Percentiles rank a stretch among this genome's conserved stretches.
These are phyloP conservation scores for Pangasius sanitwongsei DNA, from an alignment of 2,797 vertebrate genomes.

Conservation along the genomic window DNA sequence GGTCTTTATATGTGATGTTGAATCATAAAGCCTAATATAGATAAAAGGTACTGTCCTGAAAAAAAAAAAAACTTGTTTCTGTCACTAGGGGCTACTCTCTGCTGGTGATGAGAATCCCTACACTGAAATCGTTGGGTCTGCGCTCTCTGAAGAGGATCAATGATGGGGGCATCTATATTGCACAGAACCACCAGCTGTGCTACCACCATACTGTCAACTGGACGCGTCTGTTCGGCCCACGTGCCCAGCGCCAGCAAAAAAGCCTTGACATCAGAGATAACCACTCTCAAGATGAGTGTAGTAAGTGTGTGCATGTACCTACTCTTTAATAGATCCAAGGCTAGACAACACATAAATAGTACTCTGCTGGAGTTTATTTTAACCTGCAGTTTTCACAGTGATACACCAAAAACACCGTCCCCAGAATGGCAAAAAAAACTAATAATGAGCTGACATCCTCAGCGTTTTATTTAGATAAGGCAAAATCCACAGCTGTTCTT, in stretches of 20 bases:
- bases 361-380: neutral
- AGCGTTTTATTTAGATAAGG: neutral
- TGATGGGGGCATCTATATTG: conserved; percentile 86
- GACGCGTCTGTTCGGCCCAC: conserved; percentile 74
- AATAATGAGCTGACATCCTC: neutral
- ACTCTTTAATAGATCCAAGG: neutral
- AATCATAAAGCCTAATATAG: neutral
- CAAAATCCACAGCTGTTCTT: neutral
- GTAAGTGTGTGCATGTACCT: conserved; percentile 70
- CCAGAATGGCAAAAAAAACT: neutral
- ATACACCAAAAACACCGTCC: neutral
- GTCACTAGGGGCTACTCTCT: conserved; percentile 82
- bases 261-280: conserved; percentile 78
- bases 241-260: conserved; percentile 62
- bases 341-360: neutral
- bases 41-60: neutral
- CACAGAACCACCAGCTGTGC: conserved; percentile 86
- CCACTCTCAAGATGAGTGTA: conserved; percentile 70
- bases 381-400: neutral
- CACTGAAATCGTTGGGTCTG: conserved; percentile 86
- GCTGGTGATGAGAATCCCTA: conserved; percentile 85
- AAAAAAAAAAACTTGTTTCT: neutral
- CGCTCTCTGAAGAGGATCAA: conserved; percentile 86
- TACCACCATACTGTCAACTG: conserved; percentile 88
- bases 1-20: neutral